Percentiles rank a stretch among this genome's conserved stretches.
Conservation (phyloP, 37 sponge, comb jelly and placozoan genomes). For the Agelas oroides region DNA sequence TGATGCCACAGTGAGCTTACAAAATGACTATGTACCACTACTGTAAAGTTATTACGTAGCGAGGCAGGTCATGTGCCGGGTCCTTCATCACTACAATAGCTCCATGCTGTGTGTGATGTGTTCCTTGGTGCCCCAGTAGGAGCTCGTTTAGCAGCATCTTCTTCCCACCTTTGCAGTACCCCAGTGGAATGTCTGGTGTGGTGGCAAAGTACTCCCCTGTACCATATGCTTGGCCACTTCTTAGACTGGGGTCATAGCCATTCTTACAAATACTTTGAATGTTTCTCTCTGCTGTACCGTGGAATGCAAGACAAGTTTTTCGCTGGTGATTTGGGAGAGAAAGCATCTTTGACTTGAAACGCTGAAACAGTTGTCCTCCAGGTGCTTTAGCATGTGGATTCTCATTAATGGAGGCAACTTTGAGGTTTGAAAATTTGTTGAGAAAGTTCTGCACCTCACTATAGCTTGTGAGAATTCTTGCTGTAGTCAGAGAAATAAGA, state of each 20-base stretch:
- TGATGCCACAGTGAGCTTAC: too few species aligned
- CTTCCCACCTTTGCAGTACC: constrained; percentile 74
- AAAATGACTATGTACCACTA: not conserved
- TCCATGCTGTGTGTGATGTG: constrained; percentile 77
- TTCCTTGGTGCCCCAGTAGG: constrained; percentile 63
- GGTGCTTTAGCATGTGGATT: constrained; percentile 70
- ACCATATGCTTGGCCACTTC: constrained; percentile 79
- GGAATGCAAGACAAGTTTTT: constrained; percentile 81
- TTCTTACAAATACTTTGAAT: constrained; percentile 76
- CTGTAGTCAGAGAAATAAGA: not conserved
- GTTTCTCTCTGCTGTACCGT: constrained; percentile 74
- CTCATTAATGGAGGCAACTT: constrained; percentile 57
- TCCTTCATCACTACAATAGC: constrained; percentile 83
- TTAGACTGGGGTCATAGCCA: constrained; percentile 64
- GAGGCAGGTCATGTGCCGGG: constrained; percentile 83
- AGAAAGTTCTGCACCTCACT: constrained; percentile 69
- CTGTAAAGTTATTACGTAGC: constrained; percentile 70
- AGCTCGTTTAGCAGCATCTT: constrained; percentile 84
- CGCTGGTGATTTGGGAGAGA: constrained; percentile 60
- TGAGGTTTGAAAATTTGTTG: constrained; percentile 54
- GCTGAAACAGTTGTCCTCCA: constrained; percentile 70
- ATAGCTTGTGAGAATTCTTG: constrained; percentile 49
- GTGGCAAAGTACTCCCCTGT: constrained; percentile 87
- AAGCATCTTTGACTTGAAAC: constrained; percentile 45
- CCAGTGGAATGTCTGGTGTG: constrained; percentile 51